Evolutionary conservation across 2,888 invertebrate species (phyloP), one percentile per base, ranked within the genome.

Genomic region (Carcina quercana): DNA sequence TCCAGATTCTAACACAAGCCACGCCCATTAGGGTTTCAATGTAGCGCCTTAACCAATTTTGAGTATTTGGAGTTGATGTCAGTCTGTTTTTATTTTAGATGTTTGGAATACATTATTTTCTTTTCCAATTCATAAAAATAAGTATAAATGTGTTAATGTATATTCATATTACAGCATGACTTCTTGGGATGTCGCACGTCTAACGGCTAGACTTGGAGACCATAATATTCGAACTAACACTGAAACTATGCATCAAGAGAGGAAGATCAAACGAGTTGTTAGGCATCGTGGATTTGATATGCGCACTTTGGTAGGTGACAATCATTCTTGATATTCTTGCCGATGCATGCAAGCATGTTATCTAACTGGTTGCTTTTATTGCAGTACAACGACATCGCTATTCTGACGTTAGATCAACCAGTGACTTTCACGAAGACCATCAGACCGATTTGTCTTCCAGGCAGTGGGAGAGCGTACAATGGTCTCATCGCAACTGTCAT

Each of bases 261-360:
- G 92, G 50, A 89, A 90, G 58, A 92, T 95, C 30, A 92, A 92
- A 56, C 86, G 94, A 39, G 90, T 95, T 1, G 93, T 95, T n/a
- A 85, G 94, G 30, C 95, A 95, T 61, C 87, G 91, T 51, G 92
- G 92, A 15, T 95, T 95, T 56, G 92, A 94, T 57, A 89, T 92
- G 53, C 87, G 92, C 42, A 94, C 93, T 24, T 74, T 95, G 86
- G 93, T 92, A 75, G 12, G 70, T 20, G 8, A 20, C 15, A 20
- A 19, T 10, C 14, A 11, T 28, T 19, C 6, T 24, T 24, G 11
- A 24, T 11, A 24, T 24, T 11, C 10, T 24, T 20, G n/a, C 20
- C 8, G 8, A 20, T 19, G 19, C 3, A 8, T 19, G 8, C n/a
- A 19, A n/a, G 10, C 3, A 20, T 3, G 10, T 2, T 20, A 20